Percentiles rank a stretch among this genome's conserved stretches.
Conservation (phyloP, 2,113 vertebrate genomes). For the Acinonyx jubatus region DNA sequence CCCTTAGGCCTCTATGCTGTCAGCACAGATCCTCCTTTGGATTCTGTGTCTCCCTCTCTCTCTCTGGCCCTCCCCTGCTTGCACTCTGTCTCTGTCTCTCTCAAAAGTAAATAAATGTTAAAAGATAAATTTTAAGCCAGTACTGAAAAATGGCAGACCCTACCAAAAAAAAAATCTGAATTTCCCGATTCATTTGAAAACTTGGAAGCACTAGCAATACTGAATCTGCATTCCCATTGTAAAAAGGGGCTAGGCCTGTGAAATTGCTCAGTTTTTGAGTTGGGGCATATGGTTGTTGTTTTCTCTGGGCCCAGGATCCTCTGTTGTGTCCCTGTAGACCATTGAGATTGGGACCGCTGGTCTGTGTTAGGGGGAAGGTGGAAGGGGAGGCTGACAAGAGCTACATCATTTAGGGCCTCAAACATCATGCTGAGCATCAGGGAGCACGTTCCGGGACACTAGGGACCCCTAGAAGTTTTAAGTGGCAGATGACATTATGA, state of each 20-base stretch:
- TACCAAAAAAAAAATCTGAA: not conserved
- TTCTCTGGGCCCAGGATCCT: not conserved
- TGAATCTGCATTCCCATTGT: not conserved
- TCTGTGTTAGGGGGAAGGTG: no score
- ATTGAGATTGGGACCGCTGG: not conserved
- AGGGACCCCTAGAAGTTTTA: not conserved
- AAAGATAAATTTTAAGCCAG: not conserved
- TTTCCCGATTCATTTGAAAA: not conserved
- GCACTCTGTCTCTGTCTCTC: no score
- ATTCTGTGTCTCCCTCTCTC: no score
- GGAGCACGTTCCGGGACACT: not conserved
- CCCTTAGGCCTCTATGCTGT: no score
- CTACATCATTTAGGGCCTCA: not conserved
- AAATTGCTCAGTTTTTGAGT: not conserved
- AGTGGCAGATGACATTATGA: not conserved
- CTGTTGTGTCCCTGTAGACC: not conserved
- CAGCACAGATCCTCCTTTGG: no score
- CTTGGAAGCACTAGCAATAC: not conserved
- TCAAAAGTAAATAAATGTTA: no score
- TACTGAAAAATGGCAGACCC: not conserved
- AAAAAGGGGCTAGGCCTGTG: not conserved
- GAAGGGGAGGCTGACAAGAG: not conserved
- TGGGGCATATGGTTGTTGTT: not conserved
- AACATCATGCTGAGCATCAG: not conserved
- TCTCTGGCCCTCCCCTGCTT: no score